phyloP scores from a whole-genome alignment of 2,888 invertebrate genomes.

The Clostera curtula region DNA sequence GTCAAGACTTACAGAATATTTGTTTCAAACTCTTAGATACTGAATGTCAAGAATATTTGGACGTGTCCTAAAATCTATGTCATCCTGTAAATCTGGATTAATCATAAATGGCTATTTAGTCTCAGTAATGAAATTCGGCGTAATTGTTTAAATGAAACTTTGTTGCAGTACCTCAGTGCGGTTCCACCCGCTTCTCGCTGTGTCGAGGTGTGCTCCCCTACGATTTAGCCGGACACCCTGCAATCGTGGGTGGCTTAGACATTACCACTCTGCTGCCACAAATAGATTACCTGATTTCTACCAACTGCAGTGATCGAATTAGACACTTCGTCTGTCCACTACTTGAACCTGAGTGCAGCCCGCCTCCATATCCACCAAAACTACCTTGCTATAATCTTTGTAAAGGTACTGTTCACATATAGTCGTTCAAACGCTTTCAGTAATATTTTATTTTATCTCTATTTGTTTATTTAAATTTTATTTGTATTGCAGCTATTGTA shows the following conservation, averaged over 20 bases:
- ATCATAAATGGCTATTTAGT: too few relatives aligned
- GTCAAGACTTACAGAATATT: too few relatives aligned
- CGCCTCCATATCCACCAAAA: slow-evolving; percentile 71
- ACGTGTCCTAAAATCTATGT: too few relatives aligned
- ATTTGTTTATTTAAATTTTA: too few relatives aligned
- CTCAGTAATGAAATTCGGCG: too few relatives aligned
- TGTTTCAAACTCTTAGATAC: too few relatives aligned
- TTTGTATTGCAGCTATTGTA: slow-evolving; percentile 73
- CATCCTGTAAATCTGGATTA: too few relatives aligned
- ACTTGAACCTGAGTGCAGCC: slow-evolving; percentile 80
- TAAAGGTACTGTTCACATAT: slow-evolving; percentile 61
- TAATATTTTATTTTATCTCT: too few relatives aligned
- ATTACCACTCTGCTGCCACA: slow-evolving; percentile 63
- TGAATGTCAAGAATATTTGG: too few relatives aligned
- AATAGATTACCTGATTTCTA: slow-evolving; percentile 75
- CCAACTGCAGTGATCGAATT: slow-evolving; percentile 78
- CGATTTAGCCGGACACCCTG: slow-evolving; percentile 74
- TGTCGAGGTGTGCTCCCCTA: slow-evolving; percentile 81
- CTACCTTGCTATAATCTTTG: slow-evolving; percentile 79
- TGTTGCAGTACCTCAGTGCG: slow-evolving; percentile 62
- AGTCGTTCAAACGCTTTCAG: too few relatives aligned
- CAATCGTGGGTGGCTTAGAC: slow-evolving; percentile 47
- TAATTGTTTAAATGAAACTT: slow-evolving; percentile 2
- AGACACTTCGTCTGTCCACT: slow-evolving; percentile 77
- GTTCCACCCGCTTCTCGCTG: slow-evolving; percentile 63